Evolutionary conservation across 1,140 invertebrate genomes (phyloP), one percentile per base, ranked within the genome.

Genomic region (Antheraea mylitta): DNA sequence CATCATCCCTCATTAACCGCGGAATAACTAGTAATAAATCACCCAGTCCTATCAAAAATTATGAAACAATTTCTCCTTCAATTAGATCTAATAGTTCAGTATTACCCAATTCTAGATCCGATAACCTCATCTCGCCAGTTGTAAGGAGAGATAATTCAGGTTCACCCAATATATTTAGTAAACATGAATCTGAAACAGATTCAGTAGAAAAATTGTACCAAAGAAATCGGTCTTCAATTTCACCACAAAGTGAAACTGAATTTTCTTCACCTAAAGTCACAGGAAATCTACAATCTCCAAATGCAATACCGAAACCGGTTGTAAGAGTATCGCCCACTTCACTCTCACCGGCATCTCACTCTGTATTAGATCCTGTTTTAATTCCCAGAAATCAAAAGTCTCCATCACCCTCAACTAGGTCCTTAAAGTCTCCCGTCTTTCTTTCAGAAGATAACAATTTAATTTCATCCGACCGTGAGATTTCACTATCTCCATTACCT

Each of bases 21-120:
- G 79, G 83, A 77, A 77, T 79, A 73, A 76, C 84, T 74, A 75
- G 75, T 75, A 77, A 82, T 71, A 90, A 92, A 79, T 86, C 86
- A 62, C 83, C 88, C 82, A 92, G 90, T 86, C 88, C 90, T 76
- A 76, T 89, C 74, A 90, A 89, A 88, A 86, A 74, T 65, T 71
- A 82, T 65, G 75, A 81, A 68, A 66, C 84, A 61, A 82, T 87
- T 60, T 82, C 85, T 67, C 86, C 90, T 66, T 83, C 79, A 8
- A 74, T 81, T 79, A 86, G 86, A 78, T 78, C 83, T 68, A 88
- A 76, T 74, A 90, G 76, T 80, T 78, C 66, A 70, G 79, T 84
- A 65, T 83, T 84, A 36, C 77, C 79, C 48, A 69, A 74, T 62
- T 67, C 67, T 13, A 75, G 70, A 58, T 62, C 75, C 22, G 78